Conservation (phyloP, 2,113 vertebrate species). For the Tringa solitaria region DNA sequence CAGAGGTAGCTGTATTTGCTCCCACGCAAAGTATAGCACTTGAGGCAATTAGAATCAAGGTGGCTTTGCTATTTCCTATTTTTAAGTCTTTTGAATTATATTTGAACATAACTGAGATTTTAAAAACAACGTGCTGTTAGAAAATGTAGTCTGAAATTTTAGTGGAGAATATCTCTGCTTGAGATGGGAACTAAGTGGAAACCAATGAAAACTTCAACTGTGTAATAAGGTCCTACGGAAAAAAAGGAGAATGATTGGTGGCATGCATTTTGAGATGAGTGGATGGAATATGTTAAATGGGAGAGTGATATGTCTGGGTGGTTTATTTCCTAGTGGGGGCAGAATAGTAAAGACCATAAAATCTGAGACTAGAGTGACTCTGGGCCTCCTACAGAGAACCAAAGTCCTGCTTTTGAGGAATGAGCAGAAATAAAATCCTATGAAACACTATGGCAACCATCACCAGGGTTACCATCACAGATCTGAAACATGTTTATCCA, state of each 20-base stretch:
- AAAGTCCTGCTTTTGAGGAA: conserved; percentile 51
- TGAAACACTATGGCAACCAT: conserved; percentile 58
- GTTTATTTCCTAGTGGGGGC: neutral
- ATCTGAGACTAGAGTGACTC: neutral
- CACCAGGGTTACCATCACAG: conserved; percentile 51
- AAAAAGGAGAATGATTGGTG: neutral
- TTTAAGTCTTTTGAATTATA: neutral
- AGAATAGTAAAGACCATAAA: conserved; percentile 18
- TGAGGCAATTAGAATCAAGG: neutral
- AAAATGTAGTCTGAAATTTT: neutral
- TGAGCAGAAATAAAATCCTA: conserved; percentile 39
- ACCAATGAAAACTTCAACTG: neutral
- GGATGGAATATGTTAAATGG: neutral
- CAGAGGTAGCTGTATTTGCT: neutral
- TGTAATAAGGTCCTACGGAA: neutral
- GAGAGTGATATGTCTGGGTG: neutral
- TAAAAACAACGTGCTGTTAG: neutral
- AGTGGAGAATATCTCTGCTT: neutral
- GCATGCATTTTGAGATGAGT: neutral
- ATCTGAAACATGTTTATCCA: conserved; percentile 44
- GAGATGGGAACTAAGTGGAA: neutral
- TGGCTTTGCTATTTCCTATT: neutral
- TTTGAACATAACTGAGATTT: neutral
- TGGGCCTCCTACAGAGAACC: conserved; percentile 25
- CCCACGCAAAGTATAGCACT: neutral